These are phyloP conservation scores for Cuniculus paca DNA, from an alignment of 2,797 vertebrate species.

Conservation along the genomic window DNA sequence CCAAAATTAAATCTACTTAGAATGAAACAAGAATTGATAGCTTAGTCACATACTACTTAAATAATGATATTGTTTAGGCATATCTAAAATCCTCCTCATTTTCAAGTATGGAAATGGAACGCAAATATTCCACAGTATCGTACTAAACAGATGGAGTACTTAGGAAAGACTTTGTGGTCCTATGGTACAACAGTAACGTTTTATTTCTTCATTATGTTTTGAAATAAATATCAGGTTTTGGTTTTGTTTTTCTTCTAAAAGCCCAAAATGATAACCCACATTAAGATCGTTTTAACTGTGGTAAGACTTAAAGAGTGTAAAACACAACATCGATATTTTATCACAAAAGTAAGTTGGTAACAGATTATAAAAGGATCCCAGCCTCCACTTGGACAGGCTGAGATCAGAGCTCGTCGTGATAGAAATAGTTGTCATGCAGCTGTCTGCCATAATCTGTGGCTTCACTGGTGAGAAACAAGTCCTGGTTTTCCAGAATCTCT, in stretches of 20 bases:
- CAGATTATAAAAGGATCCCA: constrained; percentile 68
- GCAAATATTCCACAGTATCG: constrained; percentile 76
- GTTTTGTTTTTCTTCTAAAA: constrained; percentile 64
- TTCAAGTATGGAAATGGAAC: constrained; percentile 82
- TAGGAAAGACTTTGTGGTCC: constrained; percentile 69
- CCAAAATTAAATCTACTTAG: constrained; percentile 77
- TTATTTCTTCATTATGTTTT: constrained; percentile 48
- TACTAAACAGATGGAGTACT: constrained; percentile 50
- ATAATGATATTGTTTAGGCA: constrained; percentile 69
- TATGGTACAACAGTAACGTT: constrained; percentile 58
- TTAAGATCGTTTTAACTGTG: constrained; percentile 72
- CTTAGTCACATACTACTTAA: constrained; percentile 67
- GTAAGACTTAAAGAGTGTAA: constrained; percentile 80
- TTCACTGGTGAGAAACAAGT: constrained; percentile 97
- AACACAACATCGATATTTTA: constrained; percentile 79
- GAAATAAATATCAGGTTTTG: constrained; percentile 78
- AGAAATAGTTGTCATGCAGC: constrained; percentile 92
- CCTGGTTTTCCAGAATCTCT: constrained; percentile 95
- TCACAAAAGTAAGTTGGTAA: constrained; percentile 83
- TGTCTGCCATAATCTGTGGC: constrained; percentile 98
- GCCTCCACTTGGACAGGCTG: constrained; percentile 50
- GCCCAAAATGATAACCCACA: constrained; percentile 61
- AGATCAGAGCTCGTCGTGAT: constrained; percentile 95
- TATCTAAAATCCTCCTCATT: constrained; percentile 64
- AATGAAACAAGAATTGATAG: constrained; percentile 77